phyloP scores from a whole-genome alignment of 2,113 vertebrate species.

The Todiramphus saurophagus region DNA sequence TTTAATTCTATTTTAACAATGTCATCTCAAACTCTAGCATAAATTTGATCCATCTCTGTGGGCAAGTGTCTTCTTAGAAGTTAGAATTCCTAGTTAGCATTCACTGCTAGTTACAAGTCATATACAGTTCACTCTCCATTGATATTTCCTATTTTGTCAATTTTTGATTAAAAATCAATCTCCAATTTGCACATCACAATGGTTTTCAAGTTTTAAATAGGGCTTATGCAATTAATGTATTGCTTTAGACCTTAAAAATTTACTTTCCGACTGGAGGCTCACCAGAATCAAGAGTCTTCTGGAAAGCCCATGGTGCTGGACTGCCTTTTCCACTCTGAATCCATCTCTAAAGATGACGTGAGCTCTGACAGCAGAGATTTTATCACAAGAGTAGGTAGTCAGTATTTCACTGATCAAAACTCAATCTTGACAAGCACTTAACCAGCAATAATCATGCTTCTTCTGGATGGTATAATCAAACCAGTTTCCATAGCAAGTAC shows the following conservation, averaged over 20 bases:
- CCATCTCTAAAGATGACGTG: not conserved
- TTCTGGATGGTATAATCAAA: not conserved
- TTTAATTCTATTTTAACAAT: not conserved
- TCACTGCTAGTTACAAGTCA: not conserved
- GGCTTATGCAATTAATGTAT: not conserved
- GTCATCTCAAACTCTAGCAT: not conserved
- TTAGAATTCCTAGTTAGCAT: not conserved
- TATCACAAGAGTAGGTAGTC: not conserved
- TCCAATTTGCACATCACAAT: not conserved
- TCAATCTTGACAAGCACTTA: not conserved
- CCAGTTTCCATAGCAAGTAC: not conserved
- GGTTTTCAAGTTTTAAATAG: not conserved
- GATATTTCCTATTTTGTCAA: not conserved
- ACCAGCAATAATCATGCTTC: not conserved
- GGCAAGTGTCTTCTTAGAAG: not conserved
- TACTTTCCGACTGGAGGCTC: not conserved
- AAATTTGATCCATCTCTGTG: not conserved
- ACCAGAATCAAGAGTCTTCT: not conserved
- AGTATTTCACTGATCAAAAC: not conserved
- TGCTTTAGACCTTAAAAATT: not conserved
- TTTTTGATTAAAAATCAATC: not conserved
- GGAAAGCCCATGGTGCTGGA: not conserved
- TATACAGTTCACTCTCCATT: not conserved
- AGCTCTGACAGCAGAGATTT: not conserved
- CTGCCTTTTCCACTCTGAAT: not conserved